Conservation (phyloP, 2,113 vertebrate species). For the Phasianus colchicus region DNA sequence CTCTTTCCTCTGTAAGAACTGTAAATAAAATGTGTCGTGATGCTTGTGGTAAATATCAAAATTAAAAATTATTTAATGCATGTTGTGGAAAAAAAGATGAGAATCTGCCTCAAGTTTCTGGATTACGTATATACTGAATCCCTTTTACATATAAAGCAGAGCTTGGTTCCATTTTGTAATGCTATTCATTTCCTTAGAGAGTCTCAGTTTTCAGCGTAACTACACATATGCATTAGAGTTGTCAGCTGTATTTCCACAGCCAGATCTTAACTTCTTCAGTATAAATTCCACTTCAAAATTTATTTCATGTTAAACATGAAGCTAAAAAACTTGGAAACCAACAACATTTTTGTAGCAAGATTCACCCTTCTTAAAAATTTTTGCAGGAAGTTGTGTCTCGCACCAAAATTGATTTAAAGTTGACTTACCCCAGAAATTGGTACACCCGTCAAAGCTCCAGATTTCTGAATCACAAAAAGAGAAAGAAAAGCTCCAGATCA, state of each 20-base stretch:
- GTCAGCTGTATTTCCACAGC: not conserved
- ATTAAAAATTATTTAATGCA: not conserved
- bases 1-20: not conserved
- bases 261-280: not conserved
- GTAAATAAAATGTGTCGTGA: not conserved
- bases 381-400: not conserved
- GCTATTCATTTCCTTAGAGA: not conserved
- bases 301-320: not conserved
- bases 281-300: not conserved
- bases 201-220: not conserved
- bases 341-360: not conserved
- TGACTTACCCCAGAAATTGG: constrained; percentile 96
- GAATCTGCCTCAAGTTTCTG: not conserved
- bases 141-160: not conserved
- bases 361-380: not conserved
- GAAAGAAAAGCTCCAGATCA: constrained; percentile 1
- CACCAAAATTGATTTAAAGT: not conserved
- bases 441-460: constrained; percentile 88
- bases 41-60: not conserved
- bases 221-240: not conserved
- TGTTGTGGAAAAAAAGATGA: not conserved
- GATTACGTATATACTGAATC: not conserved
- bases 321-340: not conserved
- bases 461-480: constrained; percentile 82
- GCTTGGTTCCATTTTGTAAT: not conserved